phyloP scores from a whole-genome alignment of 2,797 vertebrate genomes.

The Hippopotamyrus pictus region DNA sequence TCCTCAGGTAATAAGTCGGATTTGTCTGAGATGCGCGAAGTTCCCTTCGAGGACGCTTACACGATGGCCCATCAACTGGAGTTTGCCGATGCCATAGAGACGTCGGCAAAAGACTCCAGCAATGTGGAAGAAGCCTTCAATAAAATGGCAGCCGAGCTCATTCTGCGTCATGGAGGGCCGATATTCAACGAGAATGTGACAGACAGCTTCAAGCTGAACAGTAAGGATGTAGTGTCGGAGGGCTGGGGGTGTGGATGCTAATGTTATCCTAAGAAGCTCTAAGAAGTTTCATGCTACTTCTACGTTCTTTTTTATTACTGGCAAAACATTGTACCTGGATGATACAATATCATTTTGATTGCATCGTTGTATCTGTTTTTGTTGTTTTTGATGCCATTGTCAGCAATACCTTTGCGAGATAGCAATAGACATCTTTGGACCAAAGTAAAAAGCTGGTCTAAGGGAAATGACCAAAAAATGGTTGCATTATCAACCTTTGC shows the following conservation, averaged over 20 bases:
- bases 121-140: conserved; percentile 80
- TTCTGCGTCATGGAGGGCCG: conserved; percentile 73
- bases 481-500: not conserved
- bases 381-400: conserved; percentile 37
- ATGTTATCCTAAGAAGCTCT: conserved; percentile 33
- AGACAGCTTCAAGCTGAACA: conserved; percentile 77
- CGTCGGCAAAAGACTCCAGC: conserved; percentile 76
- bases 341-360: conserved; percentile 41
- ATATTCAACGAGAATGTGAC: conserved; percentile 69
- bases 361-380: conserved; percentile 5
- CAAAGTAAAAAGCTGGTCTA: not conserved
- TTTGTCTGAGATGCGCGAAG: conserved; percentile 66
- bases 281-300: conserved; percentile 17
- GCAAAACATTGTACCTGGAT: conserved; percentile 42
- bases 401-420: conserved; percentile 9
- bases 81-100: conserved; percentile 73
- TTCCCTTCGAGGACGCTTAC: conserved; percentile 67
- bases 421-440: conserved; percentile 9
- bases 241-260: conserved; percentile 75
- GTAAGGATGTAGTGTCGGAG: conserved; percentile 65
- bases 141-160: conserved; percentile 73
- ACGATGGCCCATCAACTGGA: conserved; percentile 67
- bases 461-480: conserved; percentile 2
- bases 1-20: conserved; percentile 76
- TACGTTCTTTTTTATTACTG: conserved; percentile 30